Conservation (phyloP, 2,888 invertebrate species). For the Melanotus villosus region DNA sequence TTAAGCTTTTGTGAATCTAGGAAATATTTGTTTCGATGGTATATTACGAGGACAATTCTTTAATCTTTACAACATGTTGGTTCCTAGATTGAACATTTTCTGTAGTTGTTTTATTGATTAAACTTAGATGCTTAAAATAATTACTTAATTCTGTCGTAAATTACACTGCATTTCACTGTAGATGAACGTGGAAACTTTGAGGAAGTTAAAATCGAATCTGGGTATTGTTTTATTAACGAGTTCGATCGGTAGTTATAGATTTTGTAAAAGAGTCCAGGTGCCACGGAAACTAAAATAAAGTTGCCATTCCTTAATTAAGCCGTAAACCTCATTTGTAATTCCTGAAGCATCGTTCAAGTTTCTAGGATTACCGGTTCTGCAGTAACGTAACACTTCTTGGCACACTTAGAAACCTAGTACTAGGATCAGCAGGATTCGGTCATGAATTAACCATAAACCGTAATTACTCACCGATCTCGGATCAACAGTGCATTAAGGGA, state of each 20-base stretch:
- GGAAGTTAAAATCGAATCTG: too few species aligned
- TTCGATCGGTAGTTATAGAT: background rate
- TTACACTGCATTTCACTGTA: too few species aligned
- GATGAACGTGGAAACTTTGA: too few species aligned
- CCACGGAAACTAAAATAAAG: conserved; percentile 24
- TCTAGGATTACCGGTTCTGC: conserved; percentile 43
- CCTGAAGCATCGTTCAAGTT: conserved; percentile 40
- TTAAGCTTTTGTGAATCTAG: too few species aligned
- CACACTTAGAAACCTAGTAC: conserved; percentile 40
- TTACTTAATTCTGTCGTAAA: too few species aligned
- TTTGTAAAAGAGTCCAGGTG: background rate
- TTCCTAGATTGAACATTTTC: too few species aligned
- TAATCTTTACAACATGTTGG: too few species aligned
- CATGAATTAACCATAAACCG: conserved; percentile 50
- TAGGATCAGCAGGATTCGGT: conserved; percentile 41
- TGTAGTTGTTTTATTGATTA: too few species aligned
- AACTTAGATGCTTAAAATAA: too few species aligned
- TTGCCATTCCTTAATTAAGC: conserved; percentile 37
- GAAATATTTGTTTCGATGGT: too few species aligned
- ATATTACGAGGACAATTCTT: too few species aligned
- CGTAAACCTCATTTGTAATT: conserved; percentile 41
- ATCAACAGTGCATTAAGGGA: conserved; percentile 46
- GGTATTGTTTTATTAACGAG: too few species aligned
- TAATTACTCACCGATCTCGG: conserved; percentile 45
- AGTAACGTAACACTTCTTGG: conserved; percentile 36